These are phyloP conservation scores for Gymnosoma rotundatum DNA, from an alignment of 2,888 invertebrate genomes.

Conservation along the genomic window DNA sequence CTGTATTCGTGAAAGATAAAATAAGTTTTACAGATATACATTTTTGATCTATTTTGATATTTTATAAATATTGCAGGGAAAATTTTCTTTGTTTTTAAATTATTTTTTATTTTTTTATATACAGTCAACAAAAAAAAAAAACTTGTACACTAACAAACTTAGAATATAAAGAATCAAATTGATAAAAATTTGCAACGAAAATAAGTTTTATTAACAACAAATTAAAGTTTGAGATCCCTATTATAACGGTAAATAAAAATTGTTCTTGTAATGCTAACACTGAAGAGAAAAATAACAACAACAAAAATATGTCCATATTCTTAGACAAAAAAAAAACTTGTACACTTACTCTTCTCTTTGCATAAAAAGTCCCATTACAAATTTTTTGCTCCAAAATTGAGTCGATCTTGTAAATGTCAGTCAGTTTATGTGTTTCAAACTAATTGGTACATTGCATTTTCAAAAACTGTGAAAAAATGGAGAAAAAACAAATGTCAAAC, in stretches of 20 bases:
- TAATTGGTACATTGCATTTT: slow-evolving; percentile 6
- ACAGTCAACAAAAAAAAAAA: slow-evolving; percentile 16
- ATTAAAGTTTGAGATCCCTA: slow-evolving; percentile 26
- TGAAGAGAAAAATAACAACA: slow-evolving; percentile 24
- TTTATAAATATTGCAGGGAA: too few relatives aligned
- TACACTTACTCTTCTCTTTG: slow-evolving; percentile 16
- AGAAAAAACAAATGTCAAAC: slow-evolving; percentile 2
- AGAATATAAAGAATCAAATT: slow-evolving; percentile 6
- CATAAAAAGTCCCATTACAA: slow-evolving; percentile 28
- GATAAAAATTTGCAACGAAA: slow-evolving; percentile 18
- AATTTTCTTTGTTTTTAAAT: too few relatives aligned
- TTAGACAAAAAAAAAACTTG: slow-evolving; percentile 22
- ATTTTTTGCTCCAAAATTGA: slow-evolving; percentile 21
- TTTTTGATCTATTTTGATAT: too few relatives aligned
- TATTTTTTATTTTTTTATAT: too few relatives aligned
- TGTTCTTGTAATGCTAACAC: slow-evolving; percentile 12
- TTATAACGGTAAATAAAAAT: slow-evolving; percentile 15
- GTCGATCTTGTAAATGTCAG: background rate
- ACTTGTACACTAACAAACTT: slow-evolving; percentile 18
- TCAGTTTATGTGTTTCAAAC: slow-evolving; percentile 17
- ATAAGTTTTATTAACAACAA: slow-evolving; percentile 11
- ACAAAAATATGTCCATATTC: slow-evolving; percentile 17
- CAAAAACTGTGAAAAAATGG: background rate
- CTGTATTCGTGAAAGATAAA: too few relatives aligned
- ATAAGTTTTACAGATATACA: too few relatives aligned